Conservation (phyloP, 2,888 invertebrate genomes). For the Rosalia funebris region DNA sequence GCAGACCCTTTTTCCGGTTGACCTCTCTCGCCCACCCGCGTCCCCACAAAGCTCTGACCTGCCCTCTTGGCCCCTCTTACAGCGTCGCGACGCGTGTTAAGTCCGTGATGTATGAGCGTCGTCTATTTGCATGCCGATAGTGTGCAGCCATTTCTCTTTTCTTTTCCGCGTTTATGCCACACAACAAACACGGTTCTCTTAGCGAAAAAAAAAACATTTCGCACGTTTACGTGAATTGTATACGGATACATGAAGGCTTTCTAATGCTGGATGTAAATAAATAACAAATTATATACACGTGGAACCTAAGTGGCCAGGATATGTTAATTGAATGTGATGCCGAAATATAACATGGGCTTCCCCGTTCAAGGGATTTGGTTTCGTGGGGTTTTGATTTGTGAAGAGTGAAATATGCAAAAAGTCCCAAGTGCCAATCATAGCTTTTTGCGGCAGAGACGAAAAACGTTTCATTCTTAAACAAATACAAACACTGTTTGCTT, state of each 20-base stretch:
- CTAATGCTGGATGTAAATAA: neutral
- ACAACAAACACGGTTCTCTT: neutral
- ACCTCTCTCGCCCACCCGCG: slow-evolving; percentile 28
- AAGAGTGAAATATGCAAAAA: no score
- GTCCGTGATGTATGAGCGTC: slow-evolving; percentile 50
- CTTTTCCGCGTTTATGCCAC: slow-evolving; percentile 17
- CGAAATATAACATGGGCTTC: neutral
- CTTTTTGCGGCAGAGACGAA: no score
- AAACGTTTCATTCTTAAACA: no score
- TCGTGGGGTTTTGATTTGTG: neutral
- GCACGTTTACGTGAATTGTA: neutral
- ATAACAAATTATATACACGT: neutral
- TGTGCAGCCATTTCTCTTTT: slow-evolving; percentile 40
- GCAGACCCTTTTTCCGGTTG: slow-evolving; percentile 37
- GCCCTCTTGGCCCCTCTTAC: slow-evolving; percentile 46
- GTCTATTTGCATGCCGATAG: slow-evolving; percentile 52
- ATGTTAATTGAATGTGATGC: neutral
- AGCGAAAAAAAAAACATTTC: neutral
- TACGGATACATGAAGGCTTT: neutral
- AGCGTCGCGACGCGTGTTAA: slow-evolving; percentile 53
- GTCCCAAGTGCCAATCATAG: no score
- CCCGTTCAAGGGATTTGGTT: neutral
- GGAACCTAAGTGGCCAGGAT: neutral
- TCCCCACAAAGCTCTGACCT: slow-evolving; percentile 45
- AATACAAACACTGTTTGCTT: no score